Evolutionary conservation across 1,140 invertebrate genomes (phyloP).

Genomic region (Orius insidiosus): DNA sequence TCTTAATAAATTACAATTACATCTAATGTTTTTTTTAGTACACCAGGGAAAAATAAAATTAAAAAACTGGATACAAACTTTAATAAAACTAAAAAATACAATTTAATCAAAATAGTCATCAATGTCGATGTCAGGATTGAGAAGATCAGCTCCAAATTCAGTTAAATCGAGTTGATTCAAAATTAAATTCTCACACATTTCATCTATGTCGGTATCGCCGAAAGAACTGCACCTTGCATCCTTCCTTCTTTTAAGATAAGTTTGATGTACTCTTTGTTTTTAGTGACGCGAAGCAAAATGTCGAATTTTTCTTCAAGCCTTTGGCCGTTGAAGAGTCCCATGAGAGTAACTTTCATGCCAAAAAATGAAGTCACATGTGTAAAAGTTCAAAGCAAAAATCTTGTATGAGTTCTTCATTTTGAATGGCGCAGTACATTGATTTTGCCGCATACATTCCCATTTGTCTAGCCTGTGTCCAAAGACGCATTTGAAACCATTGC

Average conservation of each 20-base stretch:
- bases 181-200: conserved; percentile 97
- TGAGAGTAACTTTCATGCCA: conserved; percentile 81
- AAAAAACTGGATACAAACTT: background rate
- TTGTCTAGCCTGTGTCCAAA: conserved; percentile 95
- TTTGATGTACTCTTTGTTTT: conserved; percentile 76
- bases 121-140: conserved; percentile 91
- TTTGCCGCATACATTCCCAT: conserved; percentile 91
- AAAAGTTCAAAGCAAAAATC: conserved; percentile 97
- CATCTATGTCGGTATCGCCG: conserved; percentile 92
- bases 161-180: conserved; percentile 84
- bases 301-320: conserved; percentile 69
- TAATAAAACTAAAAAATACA: background rate
- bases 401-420: conserved; percentile 46
- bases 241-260: conserved; percentile 68
- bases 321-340: conserved; percentile 91
- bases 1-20: no score
- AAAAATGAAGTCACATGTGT: conserved; percentile 92
- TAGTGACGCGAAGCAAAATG: conserved; percentile 69
- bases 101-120: conserved; percentile 96
- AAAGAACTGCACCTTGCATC: conserved; percentile 85
- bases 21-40: no score
- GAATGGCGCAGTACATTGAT: conserved; percentile 56
- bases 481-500: conserved; percentile 91
- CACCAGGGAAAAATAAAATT: no score
- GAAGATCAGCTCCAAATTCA: conserved; percentile 73